Evolutionary conservation across 2,888 invertebrate genomes (phyloP).

Genomic region (Netelia inedita): DNA sequence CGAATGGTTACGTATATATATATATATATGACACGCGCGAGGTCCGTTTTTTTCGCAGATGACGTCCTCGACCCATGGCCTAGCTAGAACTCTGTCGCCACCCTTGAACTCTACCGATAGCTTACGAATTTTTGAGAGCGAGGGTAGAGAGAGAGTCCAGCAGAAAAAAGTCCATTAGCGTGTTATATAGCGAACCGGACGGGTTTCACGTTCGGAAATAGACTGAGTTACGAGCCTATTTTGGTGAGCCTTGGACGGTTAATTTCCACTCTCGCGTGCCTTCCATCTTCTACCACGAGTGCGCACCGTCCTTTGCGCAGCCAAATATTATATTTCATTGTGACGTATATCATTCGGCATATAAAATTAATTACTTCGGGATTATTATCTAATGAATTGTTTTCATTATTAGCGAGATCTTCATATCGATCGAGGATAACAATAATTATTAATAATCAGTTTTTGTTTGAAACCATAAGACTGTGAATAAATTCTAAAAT

Average conservation of each 20-base stretch:
- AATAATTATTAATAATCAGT: too few relatives aligned
- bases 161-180: constrained; percentile 68
- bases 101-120: constrained; percentile 39
- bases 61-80: constrained; percentile 53
- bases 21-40: constrained; percentile 44
- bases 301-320: background rate
- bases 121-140: constrained; percentile 21
- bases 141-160: constrained; percentile 50
- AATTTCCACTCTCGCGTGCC: constrained; percentile 62
- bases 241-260: constrained; percentile 64
- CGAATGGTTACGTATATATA: constrained; percentile 3
- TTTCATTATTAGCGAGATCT: too few relatives aligned
- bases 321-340: background rate
- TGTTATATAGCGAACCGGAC: constrained; percentile 63
- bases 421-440: too few relatives aligned
- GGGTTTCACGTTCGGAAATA: constrained; percentile 69
- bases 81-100: constrained; percentile 45
- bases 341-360: too few relatives aligned
- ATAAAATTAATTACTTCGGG: too few relatives aligned
- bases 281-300: constrained; percentile 20
- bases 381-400: too few relatives aligned
- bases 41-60: constrained; percentile 64
- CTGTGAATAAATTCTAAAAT: too few relatives aligned
- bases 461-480: too few relatives aligned
- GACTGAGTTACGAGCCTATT: constrained; percentile 71